Base-by-base conservation (phyloP, 2,113 vertebrate species). In the Alectura lathami region DNA sequence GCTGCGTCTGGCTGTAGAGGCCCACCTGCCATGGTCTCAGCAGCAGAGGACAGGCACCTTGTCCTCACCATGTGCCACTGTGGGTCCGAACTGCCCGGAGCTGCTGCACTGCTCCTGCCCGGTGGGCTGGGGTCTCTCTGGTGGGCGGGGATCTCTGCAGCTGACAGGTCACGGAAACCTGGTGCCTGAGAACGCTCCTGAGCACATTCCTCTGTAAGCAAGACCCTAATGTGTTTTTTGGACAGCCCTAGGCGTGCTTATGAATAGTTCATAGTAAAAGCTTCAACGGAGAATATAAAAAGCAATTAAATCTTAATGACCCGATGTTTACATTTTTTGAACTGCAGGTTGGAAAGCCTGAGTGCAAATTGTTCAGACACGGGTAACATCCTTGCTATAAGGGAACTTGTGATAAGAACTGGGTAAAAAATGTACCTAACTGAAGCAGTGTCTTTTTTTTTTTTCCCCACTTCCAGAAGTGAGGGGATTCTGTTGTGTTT, bases 201-300 rank as follows among this genome's bases (percentile, higher is more conserved):
- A 74, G 59, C 8, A 4, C 59, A 13, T 67, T 62, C 56, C 59
- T 76, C 54, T 70, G 11, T n/a, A 63, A 50, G 40, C 27, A 82
- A 77, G 79, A 29, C 54, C 47, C 36, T 93, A 74, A 86, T 83
- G 38, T 11, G 42, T 48, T 86, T 93, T 80, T 89, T 83, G 47
- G 87, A 66, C 82, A 95, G 54, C 47, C 38, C 79, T 81, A 79
- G 77, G 60, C 0, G 0, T 93, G 94, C 89, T 96, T 92, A 95
- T 96, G 87, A 97, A 96, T 95, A 93, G 89, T 95, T 95, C 82
- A 94, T 96, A 94, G 89, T 94, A 95, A 95, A 96, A 86, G 82
- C 94, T 89, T 95, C 85, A 85, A 64, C 0, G 0, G 82, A 91
- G 87, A 89, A 91, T 83, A 94, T 82, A 91, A 95, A 95, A 91